Evolutionary conservation across 2,888 invertebrate species (phyloP), one percentile per base, ranked within the genome.

Genomic region (Lycaena phlaeas): DNA sequence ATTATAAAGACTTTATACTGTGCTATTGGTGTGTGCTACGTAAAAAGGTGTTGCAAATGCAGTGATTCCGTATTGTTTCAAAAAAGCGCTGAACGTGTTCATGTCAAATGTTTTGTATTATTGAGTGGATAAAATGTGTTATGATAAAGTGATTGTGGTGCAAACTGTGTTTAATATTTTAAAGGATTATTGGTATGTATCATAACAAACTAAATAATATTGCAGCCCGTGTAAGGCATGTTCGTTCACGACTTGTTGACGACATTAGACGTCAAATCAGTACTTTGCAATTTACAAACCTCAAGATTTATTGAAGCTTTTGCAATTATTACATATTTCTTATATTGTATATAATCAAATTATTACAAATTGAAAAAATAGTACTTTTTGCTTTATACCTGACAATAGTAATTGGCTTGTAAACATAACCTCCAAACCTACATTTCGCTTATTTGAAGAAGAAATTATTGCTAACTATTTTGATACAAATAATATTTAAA

Each of bases 341-440:
- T 2, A 7, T 2, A 5, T 22, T 22, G 6, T 4, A 5, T 9
- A 3, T 22, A 7, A 22, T 3, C 9, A 22, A 7, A 22, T 3
- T 22, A 22, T 22, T 22, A 22, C 5, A 22, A 22, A 22, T 2
- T 5, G 6, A 6, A 4, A 4, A 9, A 22, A 6, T 4, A 12
- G 6, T 25, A 11, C 9, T 10, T 22, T 26, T 26, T 25, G 4
- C 5, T 25, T 31, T 15, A 31, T 27, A 25, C 10, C 3, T 22
- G 25, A n/a, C 9, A 22, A 7, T 22, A 22, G 3, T 9, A 22
- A 11, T 54, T 52, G 52, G 59, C 56, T 79, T 77, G 81, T 81
- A 81, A 81, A 81, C 81, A 81, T 81, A 81, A 81, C 81, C 81
- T 79, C 65, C 11, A 77, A 79, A 66, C 14, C n/a, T n/a, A n/a